Evolutionary conservation across 2,888 invertebrate genomes (phyloP), one percentile per base, ranked within the genome.

Genomic region (Epicampocera succincta): DNA sequence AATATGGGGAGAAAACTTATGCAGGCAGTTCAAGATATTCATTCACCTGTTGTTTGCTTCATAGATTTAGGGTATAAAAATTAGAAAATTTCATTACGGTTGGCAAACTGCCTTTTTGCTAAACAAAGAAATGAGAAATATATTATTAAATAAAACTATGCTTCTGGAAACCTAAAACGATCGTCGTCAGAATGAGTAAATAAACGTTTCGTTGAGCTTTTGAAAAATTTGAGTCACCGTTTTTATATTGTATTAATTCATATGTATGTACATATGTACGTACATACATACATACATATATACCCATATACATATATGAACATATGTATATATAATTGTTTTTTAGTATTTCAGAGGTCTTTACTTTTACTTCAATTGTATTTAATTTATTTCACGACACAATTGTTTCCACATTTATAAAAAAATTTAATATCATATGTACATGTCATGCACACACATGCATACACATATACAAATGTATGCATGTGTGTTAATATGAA

Each of bases 181-280:
- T 8, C 38, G 38, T 54, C 9, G 40, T 48, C 38, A 15, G 17
- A 50, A 50, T 60, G 40, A 71, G 12, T 48, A 58, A 58, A 48
- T 11, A 11, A 17, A 38, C 38, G 17, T 58, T 58, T 21, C 42
- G 17, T 42, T 42, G 25, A 29, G 21, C 8, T 48, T 46, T 9
- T 61, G 17, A 25, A 3, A 29, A 48, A 61, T 42, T 40, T 73
- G 73, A 73, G 54, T 73, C 61, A 73, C 63, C 9, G 17, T 50
- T 21, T 48, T 13, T 13, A 44, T 29, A 54, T 63, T 54, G 44
- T 44, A 17, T 33, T 4, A 44, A 58, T 19, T 66, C 0, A 5
- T n/a, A n/a, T n/a, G n/a, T n/a, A n/a, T n/a, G n/a, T n/a, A n/a
- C n/a, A n/a, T n/a, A n/a, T n/a, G n/a, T n/a, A n/a, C n/a, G 5